phyloP scores from a whole-genome alignment of 2,797 vertebrate species.

The Limnodromus scolopaceus region DNA sequence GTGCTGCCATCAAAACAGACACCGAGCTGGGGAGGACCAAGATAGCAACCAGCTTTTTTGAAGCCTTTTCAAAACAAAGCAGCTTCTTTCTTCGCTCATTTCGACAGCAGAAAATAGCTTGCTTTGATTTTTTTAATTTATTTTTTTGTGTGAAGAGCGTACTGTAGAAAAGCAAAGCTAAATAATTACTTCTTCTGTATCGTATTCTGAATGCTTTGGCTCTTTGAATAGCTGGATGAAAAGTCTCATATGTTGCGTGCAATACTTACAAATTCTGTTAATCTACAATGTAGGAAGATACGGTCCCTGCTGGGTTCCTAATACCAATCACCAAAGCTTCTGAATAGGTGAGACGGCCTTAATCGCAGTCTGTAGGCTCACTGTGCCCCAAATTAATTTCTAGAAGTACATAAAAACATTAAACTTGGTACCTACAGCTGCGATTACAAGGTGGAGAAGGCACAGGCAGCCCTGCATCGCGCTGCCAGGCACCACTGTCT shows the following conservation, averaged over 20 bases:
- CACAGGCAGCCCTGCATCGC: background rate
- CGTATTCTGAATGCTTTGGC: background rate
- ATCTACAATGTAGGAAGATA: background rate
- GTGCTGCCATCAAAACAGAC: conserved; percentile 1
- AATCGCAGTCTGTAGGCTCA: background rate
- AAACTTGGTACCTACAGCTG: background rate
- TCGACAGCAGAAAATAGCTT: background rate
- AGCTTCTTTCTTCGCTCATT: background rate
- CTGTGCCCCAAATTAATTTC: background rate
- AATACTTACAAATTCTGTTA: background rate
- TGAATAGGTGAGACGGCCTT: background rate
- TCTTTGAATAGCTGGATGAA: background rate
- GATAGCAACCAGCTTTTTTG: conserved; percentile 14
- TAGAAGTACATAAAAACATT: background rate
- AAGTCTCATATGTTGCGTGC: background rate
- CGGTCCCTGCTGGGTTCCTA: background rate
- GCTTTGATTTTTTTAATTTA: background rate
- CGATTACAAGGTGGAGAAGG: background rate
- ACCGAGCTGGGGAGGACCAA: background rate
- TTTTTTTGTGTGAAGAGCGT: background rate
- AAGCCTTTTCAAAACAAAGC: conserved; percentile 35
- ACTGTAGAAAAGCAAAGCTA: background rate
- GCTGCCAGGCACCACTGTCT: background rate
- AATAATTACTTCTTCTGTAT: background rate
- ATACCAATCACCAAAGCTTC: background rate